Evolutionary conservation across 2,113 vertebrate species (phyloP), one percentile per base, ranked within the genome.

Genomic region (Bucco capensis): DNA sequence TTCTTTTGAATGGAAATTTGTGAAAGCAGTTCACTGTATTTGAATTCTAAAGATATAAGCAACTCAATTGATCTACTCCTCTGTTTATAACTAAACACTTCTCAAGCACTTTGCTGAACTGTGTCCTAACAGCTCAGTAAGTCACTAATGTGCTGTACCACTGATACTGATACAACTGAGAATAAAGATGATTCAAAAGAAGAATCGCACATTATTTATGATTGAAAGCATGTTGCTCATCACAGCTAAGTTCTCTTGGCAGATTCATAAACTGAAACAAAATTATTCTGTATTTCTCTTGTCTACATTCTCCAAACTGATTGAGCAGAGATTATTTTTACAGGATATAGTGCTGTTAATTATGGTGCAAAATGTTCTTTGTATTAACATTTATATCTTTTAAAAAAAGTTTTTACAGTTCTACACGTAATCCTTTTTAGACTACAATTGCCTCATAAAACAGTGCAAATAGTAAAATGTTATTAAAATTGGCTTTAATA

Each of bases 201-300:
- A 60, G 42, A 78, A 78, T 78, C 38, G 51, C 14, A 27, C 21
- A 38, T 3, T 75, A 86, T 86, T 93, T 93, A 92, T 84, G 66
- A 81, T 47, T 3, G 2, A 64, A 88, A 67, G 10, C 60, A 66
- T 83, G 87, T 67, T 94, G n/a, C 82, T 83, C 50, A 89, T 91
- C 54, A 50, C 19, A 87, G 35, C 27, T 80, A 47, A 58, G 8
- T 66, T 83, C 23, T 83, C 28, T 76, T 73, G 35, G 37, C 83
- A 89, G 62, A 85, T 92, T 85, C 50, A 79, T 75, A 94, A 74
- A 23, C 14, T 67, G 64, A 91, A 91, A 62, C 42, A 80, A n/a
- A 73, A 88, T 37, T 27, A 40, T 77, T 37, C 3, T 62, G 19
- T 85, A 77, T 88, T 85, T 87, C 33, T 92, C 47, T 89, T 91